Base-by-base conservation (phyloP, 2,797 vertebrate genomes). In the Premnoplex brunnescens region DNA sequence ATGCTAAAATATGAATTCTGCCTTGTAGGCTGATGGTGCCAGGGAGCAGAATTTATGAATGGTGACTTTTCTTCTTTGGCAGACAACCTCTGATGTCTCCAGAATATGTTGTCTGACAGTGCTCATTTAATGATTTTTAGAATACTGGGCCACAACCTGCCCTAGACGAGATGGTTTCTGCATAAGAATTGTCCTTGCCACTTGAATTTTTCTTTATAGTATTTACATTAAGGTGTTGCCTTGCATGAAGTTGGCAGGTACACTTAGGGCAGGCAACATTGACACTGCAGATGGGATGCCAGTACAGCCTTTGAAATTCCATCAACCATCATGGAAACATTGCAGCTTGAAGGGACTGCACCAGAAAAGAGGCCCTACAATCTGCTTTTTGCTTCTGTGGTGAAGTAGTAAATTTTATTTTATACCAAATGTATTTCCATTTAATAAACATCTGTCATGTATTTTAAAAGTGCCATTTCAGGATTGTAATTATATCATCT, bases 401-500 rank as follows among this genome's bases (percentile, higher is more conserved):
- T 34, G 49, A 89, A 85, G 21, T 37, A 81, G 39, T 66, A 85
- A 94, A 89, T 71, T 76, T 79, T 84, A 62, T 85, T 87, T 79
- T 84, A 64, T 85, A 85, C 49, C n/a, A 58, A 85, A 78, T 78
- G 44, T 89, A 92, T 93, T 84, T 93, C 93, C 89, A 82, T 91
- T 93, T 97, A 96, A 97, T 96, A 97, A 97, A 97, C 94, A 96
- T 97, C 97, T 97, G 96, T 89, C 97, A 84, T 96, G 91, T 97
- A 85, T 96, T 96, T 97, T 97, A 97, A 97, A 97, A 84, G 66
- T 92, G 80, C 89, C 81, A 12, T 96, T 96, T 91, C 81, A 76
- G 85, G 85, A 62, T 91, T 97, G 94, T 97, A 97, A 98, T 97
- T 97, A 96, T 97, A 95, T 97, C 94, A 96, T 97, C 94, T 92